These are phyloP conservation scores for Mus musculus DNA, from an alignment of 2,113 vertebrate species.

Conservation along the genomic window GRCm39 chr3:125862501-125863000, in stretches of 20 bases:
- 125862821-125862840: not conserved
- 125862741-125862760: not conserved
- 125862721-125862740: not conserved
- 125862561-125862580: not conserved
- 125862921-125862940: constrained; percentile 27
- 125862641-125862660: not conserved
- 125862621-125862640: not conserved
- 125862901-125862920: constrained; percentile 14
- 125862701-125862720: rapidly evolving
- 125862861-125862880: not conserved
- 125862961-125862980: not conserved
- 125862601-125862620: not conserved
- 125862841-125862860: not conserved
- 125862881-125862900: not conserved
- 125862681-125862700: rapidly evolving
- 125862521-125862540: not conserved
- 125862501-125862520: not conserved
- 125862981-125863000: constrained; percentile 18
- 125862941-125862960: not conserved
- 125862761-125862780: not conserved
- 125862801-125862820: not conserved
- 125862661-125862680: not conserved
- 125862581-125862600: not conserved
- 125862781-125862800: not conserved
- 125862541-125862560: too few species aligned